Percentiles rank a stretch among this genome's conserved stretches.
Conservation (phyloP, 2,113 vertebrate species). For the Oxyura jamaicensis region DNA sequence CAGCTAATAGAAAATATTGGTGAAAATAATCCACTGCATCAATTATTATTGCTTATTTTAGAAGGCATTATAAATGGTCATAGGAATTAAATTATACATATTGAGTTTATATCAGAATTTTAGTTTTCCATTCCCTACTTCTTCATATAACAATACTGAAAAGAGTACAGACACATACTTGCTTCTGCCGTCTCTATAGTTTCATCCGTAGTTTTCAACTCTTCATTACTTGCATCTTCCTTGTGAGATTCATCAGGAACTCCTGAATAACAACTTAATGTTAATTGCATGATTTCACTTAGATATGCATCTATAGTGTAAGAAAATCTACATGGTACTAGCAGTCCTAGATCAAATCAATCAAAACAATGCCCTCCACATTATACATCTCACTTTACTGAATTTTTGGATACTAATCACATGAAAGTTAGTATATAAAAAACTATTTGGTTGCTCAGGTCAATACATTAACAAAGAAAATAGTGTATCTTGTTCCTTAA, state of each 20-base stretch:
- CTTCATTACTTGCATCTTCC: constrained; percentile 34
- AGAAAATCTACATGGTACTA: background rate
- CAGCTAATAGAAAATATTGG: constrained; percentile 29
- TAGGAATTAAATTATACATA: background rate
- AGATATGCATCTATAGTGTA: background rate
- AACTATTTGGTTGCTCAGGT: background rate
- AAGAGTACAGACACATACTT: constrained; percentile 44
- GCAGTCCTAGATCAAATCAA: background rate
- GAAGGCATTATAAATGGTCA: background rate
- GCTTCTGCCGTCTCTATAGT: background rate
- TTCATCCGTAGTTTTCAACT: constrained; percentile 34
- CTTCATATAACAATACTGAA: background rate
- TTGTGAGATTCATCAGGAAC: constrained; percentile 56
- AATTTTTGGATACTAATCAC: background rate
- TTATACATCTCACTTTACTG: background rate
- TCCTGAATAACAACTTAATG: constrained; percentile 46
- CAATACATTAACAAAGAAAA: background rate
- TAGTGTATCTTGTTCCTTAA: background rate
- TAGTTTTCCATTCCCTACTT: background rate
- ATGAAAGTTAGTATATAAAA: background rate
- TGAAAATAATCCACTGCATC: background rate
- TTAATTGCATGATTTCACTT: background rate
- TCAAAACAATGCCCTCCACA: background rate
- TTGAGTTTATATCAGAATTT: background rate
- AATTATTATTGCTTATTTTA: background rate